Evolutionary conservation across 2,797 vertebrate genomes (phyloP).

Genomic region (Otolemur crassicaudatus): DNA sequence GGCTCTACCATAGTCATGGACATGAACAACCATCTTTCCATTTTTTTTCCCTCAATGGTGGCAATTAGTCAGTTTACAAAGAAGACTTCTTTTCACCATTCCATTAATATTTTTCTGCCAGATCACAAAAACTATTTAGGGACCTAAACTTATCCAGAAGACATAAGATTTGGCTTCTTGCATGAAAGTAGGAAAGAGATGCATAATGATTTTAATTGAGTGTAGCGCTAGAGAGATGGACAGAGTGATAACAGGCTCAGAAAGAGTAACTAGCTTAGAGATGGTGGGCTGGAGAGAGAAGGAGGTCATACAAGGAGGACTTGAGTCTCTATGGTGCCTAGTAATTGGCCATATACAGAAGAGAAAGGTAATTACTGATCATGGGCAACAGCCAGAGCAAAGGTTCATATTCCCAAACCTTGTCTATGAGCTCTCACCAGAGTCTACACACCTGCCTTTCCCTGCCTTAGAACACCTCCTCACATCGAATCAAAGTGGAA

Average conservation of each 20-base stretch:
- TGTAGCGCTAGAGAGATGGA: too few relatives aligned
- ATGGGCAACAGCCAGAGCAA: not conserved
- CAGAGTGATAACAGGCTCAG: not conserved
- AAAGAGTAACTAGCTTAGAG: too few relatives aligned
- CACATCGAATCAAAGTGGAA: not conserved
- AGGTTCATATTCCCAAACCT: not conserved
- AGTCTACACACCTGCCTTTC: not conserved
- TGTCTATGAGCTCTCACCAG: not conserved
- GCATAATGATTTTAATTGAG: not conserved
- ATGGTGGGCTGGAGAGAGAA: accelerated
- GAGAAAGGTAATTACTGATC: not conserved
- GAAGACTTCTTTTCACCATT: not conserved
- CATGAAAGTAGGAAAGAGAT: not conserved
- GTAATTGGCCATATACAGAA: too few relatives aligned
- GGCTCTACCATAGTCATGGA: not conserved
- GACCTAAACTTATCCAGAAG: not conserved
- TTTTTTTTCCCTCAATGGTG: not conserved
- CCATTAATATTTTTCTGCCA: not conserved
- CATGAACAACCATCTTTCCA: not conserved
- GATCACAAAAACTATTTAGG: not conserved
- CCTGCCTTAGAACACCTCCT: not conserved
- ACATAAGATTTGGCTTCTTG: not conserved
- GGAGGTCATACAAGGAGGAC: not conserved
- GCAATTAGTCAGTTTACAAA: not conserved
- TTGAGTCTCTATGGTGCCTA: not conserved